These are phyloP conservation scores for Holacanthus passer DNA, from an alignment of 2,113 vertebrate species.

Conservation along the genomic window DNA sequence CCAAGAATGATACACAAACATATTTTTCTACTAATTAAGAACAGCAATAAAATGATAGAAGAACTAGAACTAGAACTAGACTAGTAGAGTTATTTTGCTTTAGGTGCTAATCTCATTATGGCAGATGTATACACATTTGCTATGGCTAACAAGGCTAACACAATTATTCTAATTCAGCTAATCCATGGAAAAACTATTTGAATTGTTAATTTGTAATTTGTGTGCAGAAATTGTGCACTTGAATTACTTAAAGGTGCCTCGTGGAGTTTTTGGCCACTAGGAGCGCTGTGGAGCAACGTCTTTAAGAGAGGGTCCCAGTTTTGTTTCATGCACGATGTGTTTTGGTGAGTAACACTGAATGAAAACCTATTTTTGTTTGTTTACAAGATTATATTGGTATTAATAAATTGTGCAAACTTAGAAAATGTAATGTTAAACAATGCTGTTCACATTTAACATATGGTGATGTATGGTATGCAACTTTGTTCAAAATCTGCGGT, in stretches of 20 bases:
- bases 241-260: not conserved
- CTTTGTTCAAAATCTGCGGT: not conserved
- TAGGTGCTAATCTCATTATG: not conserved
- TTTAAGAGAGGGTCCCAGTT: not conserved
- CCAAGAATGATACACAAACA: constrained; percentile 15
- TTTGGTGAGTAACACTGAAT: not conserved
- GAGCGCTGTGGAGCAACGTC: not conserved
- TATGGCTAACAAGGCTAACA: not conserved
- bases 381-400: not conserved
- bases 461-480: too few species aligned
- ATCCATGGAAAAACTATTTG: not conserved
- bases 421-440: not conserved
- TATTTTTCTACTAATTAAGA: not conserved
- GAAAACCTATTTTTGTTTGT: not conserved
- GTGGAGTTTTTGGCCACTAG: not conserved
- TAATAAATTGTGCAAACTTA: not conserved
- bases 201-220: not conserved
- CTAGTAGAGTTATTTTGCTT: not conserved
- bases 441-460: too few species aligned
- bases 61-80: not conserved
- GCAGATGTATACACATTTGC: not conserved
- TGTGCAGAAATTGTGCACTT: too few species aligned
- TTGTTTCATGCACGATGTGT: not conserved
- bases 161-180: not conserved
- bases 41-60: not conserved